Conservation (phyloP, 2,113 vertebrate species). For the Rissa tridactyla region DNA sequence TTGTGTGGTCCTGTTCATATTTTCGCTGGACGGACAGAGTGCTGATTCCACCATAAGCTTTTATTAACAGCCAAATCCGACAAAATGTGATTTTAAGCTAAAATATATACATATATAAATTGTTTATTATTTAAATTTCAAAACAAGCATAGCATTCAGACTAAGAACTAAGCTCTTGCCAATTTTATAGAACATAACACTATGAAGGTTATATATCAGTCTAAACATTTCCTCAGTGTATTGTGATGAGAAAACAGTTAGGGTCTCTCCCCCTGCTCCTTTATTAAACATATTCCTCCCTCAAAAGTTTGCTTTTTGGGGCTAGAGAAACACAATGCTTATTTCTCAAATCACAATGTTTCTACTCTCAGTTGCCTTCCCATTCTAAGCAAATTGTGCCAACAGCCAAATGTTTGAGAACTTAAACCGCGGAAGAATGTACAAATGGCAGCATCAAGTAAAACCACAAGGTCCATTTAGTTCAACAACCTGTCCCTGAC, state of each 20-base stretch:
- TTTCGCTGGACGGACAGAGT: conserved; percentile 68
- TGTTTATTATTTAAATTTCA: conserved; percentile 78
- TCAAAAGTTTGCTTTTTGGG: neutral
- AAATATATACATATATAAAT: conserved; percentile 65
- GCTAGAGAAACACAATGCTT: neutral
- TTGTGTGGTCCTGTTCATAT: conserved; percentile 77
- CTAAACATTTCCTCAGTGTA: conserved; percentile 64
- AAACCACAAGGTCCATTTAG: neutral
- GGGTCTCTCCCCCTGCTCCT: neutral
- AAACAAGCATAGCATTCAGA: conserved; percentile 73
- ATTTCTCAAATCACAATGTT: neutral
- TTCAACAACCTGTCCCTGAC: neutral
- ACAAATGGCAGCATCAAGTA: neutral
- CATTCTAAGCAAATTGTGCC: neutral
- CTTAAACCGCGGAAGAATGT: neutral
- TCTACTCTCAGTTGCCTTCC: neutral
- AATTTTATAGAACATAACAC: conserved; percentile 55
- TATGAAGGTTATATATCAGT: conserved; percentile 17
- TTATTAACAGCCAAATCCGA: conserved; percentile 72
- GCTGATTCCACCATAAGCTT: conserved; percentile 59
- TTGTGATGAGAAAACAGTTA: conserved; percentile 46
- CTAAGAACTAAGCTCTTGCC: conserved; percentile 43
- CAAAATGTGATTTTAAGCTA: conserved; percentile 73
- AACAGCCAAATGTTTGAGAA: neutral
- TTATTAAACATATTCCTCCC: conserved; percentile 8